Conservation (phyloP, 2,113 vertebrate species). For the Gulo gulo region DNA sequence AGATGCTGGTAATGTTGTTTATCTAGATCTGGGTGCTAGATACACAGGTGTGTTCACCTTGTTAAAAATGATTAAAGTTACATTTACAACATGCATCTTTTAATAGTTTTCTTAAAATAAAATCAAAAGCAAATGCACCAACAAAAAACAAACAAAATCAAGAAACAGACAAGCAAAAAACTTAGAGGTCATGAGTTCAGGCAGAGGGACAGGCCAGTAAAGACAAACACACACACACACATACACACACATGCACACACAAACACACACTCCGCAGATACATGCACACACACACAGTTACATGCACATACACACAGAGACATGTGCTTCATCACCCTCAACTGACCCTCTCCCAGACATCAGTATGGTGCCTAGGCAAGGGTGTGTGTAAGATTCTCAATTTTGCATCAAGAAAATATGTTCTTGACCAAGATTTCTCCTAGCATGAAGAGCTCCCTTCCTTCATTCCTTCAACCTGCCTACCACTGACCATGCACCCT, state of each 20-base stretch:
- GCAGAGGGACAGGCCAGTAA: background rate
- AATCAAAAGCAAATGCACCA: background rate
- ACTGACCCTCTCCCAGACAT: too few species aligned
- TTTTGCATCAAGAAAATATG: background rate
- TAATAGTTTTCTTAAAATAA: background rate
- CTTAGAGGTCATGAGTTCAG: background rate
- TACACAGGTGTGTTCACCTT: background rate
- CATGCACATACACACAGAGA: background rate
- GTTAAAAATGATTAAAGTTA: background rate
- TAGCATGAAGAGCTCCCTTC: background rate
- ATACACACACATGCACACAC: background rate
- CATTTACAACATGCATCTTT: background rate
- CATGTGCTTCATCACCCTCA: background rate
- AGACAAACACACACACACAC: too few species aligned
- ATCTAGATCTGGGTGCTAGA: background rate
- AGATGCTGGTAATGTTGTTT: background rate
- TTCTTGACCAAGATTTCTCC: background rate
- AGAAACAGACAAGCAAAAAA: background rate
- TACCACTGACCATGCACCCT: rapidly evolving
- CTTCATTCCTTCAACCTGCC: background rate
- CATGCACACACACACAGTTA: background rate
- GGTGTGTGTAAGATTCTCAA: too few species aligned
- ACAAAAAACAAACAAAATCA: background rate
- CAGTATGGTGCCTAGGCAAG: background rate
- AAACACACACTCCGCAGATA: too few species aligned